phyloP scores from a whole-genome alignment of 2,797 vertebrate genomes.

The Salmo trutta region DNA sequence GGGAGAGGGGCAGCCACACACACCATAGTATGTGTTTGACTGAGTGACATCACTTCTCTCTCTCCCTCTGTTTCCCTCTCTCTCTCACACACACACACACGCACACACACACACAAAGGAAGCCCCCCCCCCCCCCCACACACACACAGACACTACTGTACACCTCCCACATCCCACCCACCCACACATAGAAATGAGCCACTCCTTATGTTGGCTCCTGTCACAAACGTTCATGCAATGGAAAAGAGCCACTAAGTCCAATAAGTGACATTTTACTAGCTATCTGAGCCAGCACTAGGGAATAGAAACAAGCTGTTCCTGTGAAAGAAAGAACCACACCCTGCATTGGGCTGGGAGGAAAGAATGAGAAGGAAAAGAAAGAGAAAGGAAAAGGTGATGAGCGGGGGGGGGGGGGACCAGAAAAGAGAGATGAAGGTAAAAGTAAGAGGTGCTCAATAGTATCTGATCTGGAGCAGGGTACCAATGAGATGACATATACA shows the following conservation, averaged over 20 bases:
- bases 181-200: conserved; percentile 3
- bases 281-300: conserved; percentile 33
- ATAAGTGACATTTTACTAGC: conserved; percentile 56
- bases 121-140: background rate
- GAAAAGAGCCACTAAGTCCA: conserved; percentile 61
- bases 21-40: conserved; percentile 33
- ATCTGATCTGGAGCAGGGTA: conserved; percentile 13
- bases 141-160: conserved; percentile 8
- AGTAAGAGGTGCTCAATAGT: background rate
- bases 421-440: background rate
- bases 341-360: conserved; percentile 43
- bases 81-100: background rate
- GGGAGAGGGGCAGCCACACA: background rate
- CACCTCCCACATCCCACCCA: background rate
- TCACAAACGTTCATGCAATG: conserved; percentile 59
- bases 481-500: background rate
- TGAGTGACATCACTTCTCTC: conserved; percentile 43
- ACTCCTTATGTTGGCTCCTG: conserved; percentile 37
- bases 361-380: conserved; percentile 45
- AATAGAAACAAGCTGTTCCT: conserved; percentile 19
- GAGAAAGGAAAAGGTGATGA: background rate
- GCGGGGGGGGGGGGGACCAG: too few relatives aligned
- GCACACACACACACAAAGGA: background rate
- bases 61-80: background rate
- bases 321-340: conserved; percentile 47